A percentile compares a stretch with the other conserved stretches of the same genome.
These are phyloP conservation scores for Leptothorax acervorum DNA, from an alignment of 2,888 invertebrate genomes.

Conservation along the genomic window DNA sequence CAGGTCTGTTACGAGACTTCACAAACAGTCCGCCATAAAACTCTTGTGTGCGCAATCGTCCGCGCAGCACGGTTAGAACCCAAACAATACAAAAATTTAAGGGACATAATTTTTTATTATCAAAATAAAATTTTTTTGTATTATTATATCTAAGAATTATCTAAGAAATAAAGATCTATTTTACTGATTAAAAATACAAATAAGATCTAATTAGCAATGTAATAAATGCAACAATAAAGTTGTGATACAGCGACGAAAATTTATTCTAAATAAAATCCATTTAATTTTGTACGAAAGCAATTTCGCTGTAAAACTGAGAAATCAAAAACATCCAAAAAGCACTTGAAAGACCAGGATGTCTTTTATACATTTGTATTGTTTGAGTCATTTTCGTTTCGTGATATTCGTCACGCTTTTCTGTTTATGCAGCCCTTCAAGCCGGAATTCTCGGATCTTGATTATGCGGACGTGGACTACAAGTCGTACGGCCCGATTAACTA, in stretches of 20 bases:
- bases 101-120: neutral
- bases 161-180: neutral
- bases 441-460: constrained; percentile 93
- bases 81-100: constrained; percentile 35
- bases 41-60: constrained; percentile 35
- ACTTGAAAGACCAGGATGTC: neutral
- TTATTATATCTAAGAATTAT: constrained; percentile 13
- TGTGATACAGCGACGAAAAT: neutral
- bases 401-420: constrained; percentile 64
- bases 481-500: constrained; percentile 97
- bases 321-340: neutral
- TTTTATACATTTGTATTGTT: constrained; percentile 24
- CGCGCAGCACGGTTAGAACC: constrained; percentile 5
- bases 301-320: neutral
- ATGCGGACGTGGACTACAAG: constrained; percentile 95
- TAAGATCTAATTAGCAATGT: neutral
- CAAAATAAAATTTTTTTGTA: neutral
- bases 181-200: neutral
- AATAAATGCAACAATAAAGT: neutral
- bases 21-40: constrained; percentile 26
- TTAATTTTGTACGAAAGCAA: neutral
- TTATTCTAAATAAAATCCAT: neutral
- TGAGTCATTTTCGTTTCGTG: constrained; percentile 3
- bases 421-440: constrained; percentile 91
- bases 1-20: constrained; percentile 45